Conservation (phyloP, 2,113 vertebrate genomes). For the Leptocoma aspasia region DNA sequence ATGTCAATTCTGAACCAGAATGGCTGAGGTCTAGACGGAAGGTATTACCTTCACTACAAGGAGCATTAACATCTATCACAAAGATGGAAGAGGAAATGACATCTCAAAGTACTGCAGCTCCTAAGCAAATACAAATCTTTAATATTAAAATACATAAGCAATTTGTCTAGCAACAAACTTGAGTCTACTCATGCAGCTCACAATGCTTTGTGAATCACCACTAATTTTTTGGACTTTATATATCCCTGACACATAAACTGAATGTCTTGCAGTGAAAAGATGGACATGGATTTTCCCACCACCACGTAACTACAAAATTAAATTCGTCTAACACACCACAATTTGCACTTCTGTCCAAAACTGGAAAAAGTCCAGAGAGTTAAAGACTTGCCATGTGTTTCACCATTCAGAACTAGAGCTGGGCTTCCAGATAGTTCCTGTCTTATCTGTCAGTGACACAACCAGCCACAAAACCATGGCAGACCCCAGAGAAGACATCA, state of each 20-base stretch:
- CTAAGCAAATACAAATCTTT: background rate
- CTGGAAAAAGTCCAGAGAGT: background rate
- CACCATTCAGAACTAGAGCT: background rate
- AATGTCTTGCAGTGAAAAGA: background rate
- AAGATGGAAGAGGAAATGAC: background rate
- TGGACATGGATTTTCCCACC: background rate
- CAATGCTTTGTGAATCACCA: background rate
- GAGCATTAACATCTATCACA: background rate
- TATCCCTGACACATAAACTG: background rate
- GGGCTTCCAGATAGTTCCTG: background rate
- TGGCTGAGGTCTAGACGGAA: background rate
- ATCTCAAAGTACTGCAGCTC: background rate
- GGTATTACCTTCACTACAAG: background rate
- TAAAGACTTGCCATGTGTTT: background rate
- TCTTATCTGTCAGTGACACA: background rate
- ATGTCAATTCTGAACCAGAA: background rate
- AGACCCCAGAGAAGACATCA: background rate
- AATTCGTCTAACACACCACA: background rate
- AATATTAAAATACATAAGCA: background rate
- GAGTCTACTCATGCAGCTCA: background rate
- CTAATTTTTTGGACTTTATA: background rate
- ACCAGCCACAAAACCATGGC: background rate
- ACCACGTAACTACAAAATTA: background rate
- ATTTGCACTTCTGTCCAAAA: background rate
- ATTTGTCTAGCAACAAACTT: background rate